Evolutionary conservation across 1,140 invertebrate genomes (phyloP), one percentile per base, ranked within the genome.

Genomic region (Fragariocoptes setiger): DNA sequence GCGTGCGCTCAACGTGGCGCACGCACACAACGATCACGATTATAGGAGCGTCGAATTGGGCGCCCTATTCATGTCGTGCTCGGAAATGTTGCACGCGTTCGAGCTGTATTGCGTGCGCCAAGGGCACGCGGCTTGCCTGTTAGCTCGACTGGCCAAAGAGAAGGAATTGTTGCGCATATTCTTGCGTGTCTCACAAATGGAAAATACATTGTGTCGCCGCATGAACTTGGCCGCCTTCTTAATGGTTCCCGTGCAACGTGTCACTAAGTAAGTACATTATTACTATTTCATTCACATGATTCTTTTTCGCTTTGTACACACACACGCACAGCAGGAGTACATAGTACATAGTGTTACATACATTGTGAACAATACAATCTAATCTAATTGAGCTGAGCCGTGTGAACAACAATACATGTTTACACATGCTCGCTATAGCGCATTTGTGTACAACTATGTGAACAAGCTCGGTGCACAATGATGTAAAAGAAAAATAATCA

Each of bases 191-290:
- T 88, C 80, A 1, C 85, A 90, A 61, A 85, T 86, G 74, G 83
- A 94, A 55, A 90, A 92, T 53, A 69, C 75, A 1, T 71, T 85
- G 22, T 60, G 92, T 43, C 64, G 83, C 47, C 65, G 82, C 48
- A 88, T 92, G 82, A 88, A 88, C 57, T 66, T 94, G 15, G 83
- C 86, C 57, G 86, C 83, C 4, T 94, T 94, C 57, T 66, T 92
- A 18, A 90, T 90, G 82, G 77, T 60, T 2, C 60, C 60, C 0
- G 59, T 62, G 14, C 60, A 62, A 44, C 46, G 59, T 45, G 56
- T 62, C 14, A 61, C 59, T 48, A 61, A 57, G 60, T 83, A 62
- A 63, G 57, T 53, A 19, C 17, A 2, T 1, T 15, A 13, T 17
- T 18, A n/a, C 14, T 3, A 42, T n/a, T n/a, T n/a, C n/a, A n/a